These are phyloP conservation scores for Acromyrmex echinatior DNA, from an alignment of 1,140 invertebrate genomes.

Conservation along the genomic window DNA sequence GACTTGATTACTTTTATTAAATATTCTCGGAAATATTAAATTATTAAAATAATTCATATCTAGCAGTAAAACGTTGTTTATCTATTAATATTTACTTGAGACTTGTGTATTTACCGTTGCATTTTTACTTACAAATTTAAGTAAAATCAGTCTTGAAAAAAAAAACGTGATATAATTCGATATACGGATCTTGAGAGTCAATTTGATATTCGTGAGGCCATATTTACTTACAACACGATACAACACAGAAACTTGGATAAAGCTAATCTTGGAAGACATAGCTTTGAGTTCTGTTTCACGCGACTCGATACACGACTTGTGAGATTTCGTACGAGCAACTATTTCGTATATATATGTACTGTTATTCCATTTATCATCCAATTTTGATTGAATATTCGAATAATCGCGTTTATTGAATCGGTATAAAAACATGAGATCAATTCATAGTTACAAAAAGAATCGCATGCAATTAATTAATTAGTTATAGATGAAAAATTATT, in stretches of 20 bases:
- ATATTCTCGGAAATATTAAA: conserved; percentile 20
- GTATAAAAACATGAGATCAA: not conserved
- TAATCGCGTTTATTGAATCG: not conserved
- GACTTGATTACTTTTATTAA: conserved; percentile 31
- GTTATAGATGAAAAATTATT: not conserved
- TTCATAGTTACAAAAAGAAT: not conserved
- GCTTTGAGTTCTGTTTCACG: conserved; percentile 20
- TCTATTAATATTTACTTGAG: not conserved
- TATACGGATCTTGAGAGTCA: conserved; percentile 11
- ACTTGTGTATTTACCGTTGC: not conserved
- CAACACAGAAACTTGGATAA: conserved; percentile 21
- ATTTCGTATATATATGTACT: not conserved
- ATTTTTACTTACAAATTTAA: conserved; percentile 12
- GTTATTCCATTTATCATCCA: conserved; percentile 13
- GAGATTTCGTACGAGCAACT: conserved; percentile 10
- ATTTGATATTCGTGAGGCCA: conserved; percentile 23
- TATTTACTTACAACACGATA: conserved; percentile 26
- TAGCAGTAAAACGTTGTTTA: not conserved
- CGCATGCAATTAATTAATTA: not conserved
- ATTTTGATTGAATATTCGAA: conserved; percentile 28
- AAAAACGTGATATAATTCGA: conserved; percentile 24
- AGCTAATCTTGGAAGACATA: conserved; percentile 29
- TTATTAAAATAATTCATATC: not conserved
- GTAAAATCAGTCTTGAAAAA: not conserved
- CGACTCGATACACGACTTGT: conserved; percentile 23